Base-by-base conservation (phyloP, 2,797 vertebrate species). In the Orientallactaga sibirica region DNA sequence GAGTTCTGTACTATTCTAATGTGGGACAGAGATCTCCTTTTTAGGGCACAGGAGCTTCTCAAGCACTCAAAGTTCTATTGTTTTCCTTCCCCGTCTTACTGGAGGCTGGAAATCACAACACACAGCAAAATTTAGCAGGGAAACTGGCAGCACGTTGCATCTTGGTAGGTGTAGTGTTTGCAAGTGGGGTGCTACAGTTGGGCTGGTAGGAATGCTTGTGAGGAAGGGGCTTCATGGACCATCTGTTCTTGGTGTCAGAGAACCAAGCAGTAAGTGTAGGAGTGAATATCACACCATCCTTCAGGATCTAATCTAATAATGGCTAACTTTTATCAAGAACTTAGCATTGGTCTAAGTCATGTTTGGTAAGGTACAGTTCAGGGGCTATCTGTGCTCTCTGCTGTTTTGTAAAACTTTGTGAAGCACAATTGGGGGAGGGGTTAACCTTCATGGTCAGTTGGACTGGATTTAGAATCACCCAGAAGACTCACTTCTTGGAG, bases 221-320 rank as follows among this genome's bases (percentile, higher is more conserved):
- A 61, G 91, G 25, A 4, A 55, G 78, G 19, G 8, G 61, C 80
- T 82, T 85, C 86, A 55, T n/a, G 15, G 24, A 2, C 75, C 90
- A 83, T 94, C 85, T 97, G 90, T 93, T 95, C 85, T 4, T 24
- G 5, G 33, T 91, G 91, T 95, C 95, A 83, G 67, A 68, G 79
- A 78, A 85, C 25, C 91, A 95, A 89, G 82, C 61, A 91, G 73
- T n/a, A 3, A 84, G 76, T 3, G 0, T 25, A 68, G 79, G 74
- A 82, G 67, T 66, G 22, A 67, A 52, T 48, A 77, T 61, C 79
- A 12, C 14, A 8, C 48, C 29, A 0, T 71, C 33, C n/a, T 83
- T 74, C 55, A 37, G 67, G 91, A 55, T 61, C 64, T 27, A 43
- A 86, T 77, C 79, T 79, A 75, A 80, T 61, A n/a, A 81, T 61